phyloP scores from a whole-genome alignment of 2,888 invertebrate genomes.

The Leptogaster cylindrica region DNA sequence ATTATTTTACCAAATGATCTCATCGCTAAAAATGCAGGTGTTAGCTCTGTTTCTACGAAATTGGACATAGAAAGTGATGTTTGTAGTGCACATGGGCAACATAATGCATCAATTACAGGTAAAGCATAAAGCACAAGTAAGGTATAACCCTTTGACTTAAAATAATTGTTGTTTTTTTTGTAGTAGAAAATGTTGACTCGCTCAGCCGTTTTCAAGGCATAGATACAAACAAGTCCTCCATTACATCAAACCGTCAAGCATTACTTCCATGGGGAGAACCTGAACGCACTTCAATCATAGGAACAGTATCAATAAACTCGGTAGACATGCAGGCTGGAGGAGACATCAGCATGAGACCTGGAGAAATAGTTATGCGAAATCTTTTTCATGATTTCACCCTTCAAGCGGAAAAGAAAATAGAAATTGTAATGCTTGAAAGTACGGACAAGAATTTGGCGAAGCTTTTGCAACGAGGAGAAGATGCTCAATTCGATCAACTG shows the following conservation, averaged over 20 bases:
- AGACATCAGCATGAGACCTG: conserved; percentile 79
- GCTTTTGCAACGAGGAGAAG: conserved; percentile 94
- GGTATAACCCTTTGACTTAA: background rate
- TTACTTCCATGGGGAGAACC: conserved; percentile 82
- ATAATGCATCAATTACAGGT: conserved; percentile 20
- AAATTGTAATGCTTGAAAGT: conserved; percentile 90
- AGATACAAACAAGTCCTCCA: conserved; percentile 50
- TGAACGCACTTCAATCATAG: conserved; percentile 59
- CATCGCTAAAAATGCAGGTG: conserved; percentile 42
- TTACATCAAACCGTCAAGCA: conserved; percentile 63
- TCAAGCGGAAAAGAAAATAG: conserved; percentile 95
- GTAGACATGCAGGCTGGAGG: conserved; percentile 60
- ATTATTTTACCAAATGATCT: conserved; percentile 45
- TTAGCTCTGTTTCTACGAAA: conserved; percentile 41
- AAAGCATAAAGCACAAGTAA: no score
- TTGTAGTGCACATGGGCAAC: conserved; percentile 33
- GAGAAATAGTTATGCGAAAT: conserved; percentile 95
- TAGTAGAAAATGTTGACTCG: conserved; percentile 42
- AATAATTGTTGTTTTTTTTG: background rate
- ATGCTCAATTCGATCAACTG: conserved; percentile 92
- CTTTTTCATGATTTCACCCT: conserved; percentile 94
- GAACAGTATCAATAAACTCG: conserved; percentile 53
- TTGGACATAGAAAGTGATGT: conserved; percentile 38
- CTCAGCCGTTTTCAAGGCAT: no score
- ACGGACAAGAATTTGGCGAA: conserved; percentile 95